A percentile compares a stretch with the other conserved stretches of the same genome.
Conservation (phyloP, 2,888 invertebrate genomes). For the Sialis lutaria region DNA sequence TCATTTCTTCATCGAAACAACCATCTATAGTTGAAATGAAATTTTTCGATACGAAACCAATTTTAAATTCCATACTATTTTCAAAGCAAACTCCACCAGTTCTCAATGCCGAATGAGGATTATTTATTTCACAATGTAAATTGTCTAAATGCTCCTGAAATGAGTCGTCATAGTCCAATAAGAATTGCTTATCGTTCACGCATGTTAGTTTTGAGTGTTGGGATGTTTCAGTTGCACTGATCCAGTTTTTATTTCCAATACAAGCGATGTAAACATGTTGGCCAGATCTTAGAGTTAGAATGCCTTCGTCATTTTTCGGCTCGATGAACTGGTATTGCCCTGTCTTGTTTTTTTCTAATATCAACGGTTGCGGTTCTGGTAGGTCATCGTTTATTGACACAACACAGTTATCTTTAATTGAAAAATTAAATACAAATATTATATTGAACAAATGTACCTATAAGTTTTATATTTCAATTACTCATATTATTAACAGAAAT, state of each 20-base stretch:
- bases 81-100: too few species aligned
- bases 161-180: neutral
- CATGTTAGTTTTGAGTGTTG: neutral
- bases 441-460: neutral
- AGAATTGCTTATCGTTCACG: neutral
- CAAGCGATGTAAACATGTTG: constrained; percentile 12
- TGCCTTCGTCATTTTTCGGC: constrained; percentile 11
- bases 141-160: neutral
- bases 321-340: constrained; percentile 11
- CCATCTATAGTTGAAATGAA: constrained; percentile 31
- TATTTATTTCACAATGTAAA: too few species aligned
- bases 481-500: neutral
- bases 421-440: neutral
- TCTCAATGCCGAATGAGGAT: too few species aligned
- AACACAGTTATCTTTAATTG: constrained; percentile 19
- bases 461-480: neutral
- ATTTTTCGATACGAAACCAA: constrained; percentile 30
- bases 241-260: constrained; percentile 8
- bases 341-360: constrained; percentile 24
- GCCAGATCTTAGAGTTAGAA: constrained; percentile 9
- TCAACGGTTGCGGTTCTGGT: constrained; percentile 38
- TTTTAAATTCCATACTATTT: constrained; percentile 23
- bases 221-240: neutral
- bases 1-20: constrained; percentile 32
- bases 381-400: constrained; percentile 31